Conservation (phyloP, 2,888 invertebrate genomes). For the Caenorhabditis sp. region DNA sequence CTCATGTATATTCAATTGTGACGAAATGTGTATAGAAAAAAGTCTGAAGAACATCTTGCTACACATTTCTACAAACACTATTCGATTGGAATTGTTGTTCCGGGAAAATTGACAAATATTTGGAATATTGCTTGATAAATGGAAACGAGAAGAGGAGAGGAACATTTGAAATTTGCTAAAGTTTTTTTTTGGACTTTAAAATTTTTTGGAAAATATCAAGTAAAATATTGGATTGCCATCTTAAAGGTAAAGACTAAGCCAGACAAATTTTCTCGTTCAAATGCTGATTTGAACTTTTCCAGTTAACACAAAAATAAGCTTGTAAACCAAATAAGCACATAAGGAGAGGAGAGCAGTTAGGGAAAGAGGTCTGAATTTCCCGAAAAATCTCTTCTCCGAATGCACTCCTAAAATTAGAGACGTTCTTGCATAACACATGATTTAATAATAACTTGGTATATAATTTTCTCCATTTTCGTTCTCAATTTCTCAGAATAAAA, state of each 20-base stretch:
- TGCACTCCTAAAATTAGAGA: slow-evolving; percentile 8
- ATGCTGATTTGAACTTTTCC: too few species aligned
- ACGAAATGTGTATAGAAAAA: slow-evolving; percentile 18
- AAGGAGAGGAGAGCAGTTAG: background rate
- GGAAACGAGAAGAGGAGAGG: background rate
- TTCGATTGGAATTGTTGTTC: background rate
- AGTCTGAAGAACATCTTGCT: slow-evolving; percentile 10
- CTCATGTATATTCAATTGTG: slow-evolving; percentile 44
- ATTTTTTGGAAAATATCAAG: too few species aligned
- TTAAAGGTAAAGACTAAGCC: too few species aligned
- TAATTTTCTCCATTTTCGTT: background rate
- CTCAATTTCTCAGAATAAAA: slow-evolving; percentile 21
- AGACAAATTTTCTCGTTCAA: too few species aligned
- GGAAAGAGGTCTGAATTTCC: background rate
- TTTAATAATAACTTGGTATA: slow-evolving; percentile 13
- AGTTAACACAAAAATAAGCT: too few species aligned
- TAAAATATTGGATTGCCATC: too few species aligned
- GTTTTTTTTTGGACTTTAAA: slow-evolving; percentile 4
- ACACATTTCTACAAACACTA: background rate
- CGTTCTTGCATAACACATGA: slow-evolving; percentile 8
- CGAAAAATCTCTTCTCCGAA: slow-evolving; percentile 6
- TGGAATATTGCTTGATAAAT: background rate
- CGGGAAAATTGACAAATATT: background rate
- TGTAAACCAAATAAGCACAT: too few species aligned
- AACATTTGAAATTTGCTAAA: slow-evolving; percentile 4